Evolutionary conservation across 1,140 invertebrate species (phyloP).

Genomic region (Anastrepha ludens): DNA sequence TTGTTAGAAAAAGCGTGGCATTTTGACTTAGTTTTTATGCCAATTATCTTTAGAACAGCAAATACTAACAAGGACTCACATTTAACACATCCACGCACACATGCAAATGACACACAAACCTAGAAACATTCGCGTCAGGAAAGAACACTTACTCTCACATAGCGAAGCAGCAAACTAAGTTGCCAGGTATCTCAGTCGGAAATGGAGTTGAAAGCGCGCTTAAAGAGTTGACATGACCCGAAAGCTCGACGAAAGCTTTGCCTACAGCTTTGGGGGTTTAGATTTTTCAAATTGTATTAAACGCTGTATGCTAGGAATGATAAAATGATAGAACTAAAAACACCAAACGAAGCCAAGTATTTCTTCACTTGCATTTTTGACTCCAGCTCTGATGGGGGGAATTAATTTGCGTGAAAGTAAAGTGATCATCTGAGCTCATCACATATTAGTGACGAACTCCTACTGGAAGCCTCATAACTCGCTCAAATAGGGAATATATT

Average conservation of each 20-base stretch:
- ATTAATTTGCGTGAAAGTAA: no score
- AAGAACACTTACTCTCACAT: slow-evolving; percentile 52
- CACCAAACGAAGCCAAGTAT: no score
- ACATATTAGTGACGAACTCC: no score
- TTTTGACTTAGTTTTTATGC: background rate
- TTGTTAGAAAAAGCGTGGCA: background rate
- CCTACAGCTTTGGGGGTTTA: background rate
- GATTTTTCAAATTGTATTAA: no score
- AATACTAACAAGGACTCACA: background rate
- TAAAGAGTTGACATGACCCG: background rate
- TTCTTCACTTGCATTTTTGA: no score
- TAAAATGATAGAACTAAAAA: no score
- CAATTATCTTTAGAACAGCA: background rate
- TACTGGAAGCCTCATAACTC: no score
- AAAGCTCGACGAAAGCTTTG: background rate
- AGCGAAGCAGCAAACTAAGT: slow-evolving; percentile 43
- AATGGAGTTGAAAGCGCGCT: slow-evolving; percentile 36
- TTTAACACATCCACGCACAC: background rate
- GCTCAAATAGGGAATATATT: no score
- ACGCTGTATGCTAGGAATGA: no score
- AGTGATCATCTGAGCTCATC: no score
- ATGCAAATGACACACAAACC: background rate
- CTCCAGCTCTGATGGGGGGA: no score
- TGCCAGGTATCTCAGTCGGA: slow-evolving; percentile 44
- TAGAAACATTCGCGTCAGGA: background rate